Conservation (phyloP, 2,797 vertebrate genomes). For the Sebastes reedi region DNA sequence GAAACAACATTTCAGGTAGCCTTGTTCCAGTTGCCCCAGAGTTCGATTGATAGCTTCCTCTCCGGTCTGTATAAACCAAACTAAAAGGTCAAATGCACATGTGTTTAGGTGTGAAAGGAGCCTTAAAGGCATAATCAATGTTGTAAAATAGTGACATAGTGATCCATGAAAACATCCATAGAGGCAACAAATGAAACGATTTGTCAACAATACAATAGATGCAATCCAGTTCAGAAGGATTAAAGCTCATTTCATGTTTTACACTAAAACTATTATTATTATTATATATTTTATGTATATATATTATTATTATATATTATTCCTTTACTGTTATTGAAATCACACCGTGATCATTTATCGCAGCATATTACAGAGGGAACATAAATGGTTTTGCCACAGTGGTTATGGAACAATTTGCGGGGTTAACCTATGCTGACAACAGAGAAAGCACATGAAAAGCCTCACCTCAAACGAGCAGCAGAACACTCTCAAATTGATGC, state of each 20-base stretch:
- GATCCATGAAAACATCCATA: background rate
- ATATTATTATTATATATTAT: background rate
- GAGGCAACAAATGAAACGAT: background rate
- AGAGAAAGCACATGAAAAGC: conserved; percentile 28
- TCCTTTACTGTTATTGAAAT: background rate
- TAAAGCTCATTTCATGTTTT: background rate
- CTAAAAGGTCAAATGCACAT: background rate
- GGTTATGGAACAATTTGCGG: background rate
- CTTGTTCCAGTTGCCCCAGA: background rate
- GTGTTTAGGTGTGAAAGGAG: background rate
- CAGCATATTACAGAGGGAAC: background rate
- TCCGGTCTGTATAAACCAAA: background rate
- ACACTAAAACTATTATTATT: background rate
- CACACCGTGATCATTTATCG: background rate
- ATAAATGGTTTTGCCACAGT: background rate
- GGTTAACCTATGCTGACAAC: conserved; percentile 19
- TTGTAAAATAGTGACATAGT: background rate
- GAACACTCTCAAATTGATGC: conserved; percentile 30
- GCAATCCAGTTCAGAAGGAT: background rate
- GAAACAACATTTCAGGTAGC: background rate
- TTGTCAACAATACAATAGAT: background rate
- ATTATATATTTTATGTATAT: background rate
- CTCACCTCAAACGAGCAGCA: conserved; percentile 5
- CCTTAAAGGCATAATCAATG: background rate
- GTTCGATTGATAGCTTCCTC: background rate